Evolutionary conservation across 2,113 vertebrate species (phyloP), one percentile per base, ranked within the genome.

Genomic region (Cephalopterus ornatus): DNA sequence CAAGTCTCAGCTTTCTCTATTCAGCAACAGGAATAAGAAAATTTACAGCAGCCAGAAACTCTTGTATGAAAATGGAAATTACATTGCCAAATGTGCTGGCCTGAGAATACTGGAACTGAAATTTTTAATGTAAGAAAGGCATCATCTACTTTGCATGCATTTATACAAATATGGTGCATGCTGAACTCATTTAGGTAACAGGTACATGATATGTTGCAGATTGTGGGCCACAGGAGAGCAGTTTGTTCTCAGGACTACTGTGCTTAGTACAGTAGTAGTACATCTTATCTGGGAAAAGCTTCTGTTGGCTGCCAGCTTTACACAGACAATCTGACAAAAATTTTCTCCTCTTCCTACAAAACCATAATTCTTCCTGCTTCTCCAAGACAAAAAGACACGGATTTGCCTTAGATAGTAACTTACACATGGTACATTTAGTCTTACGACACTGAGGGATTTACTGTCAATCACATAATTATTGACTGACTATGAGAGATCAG

Each of bases 181-280:
- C 49, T 62, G 70, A 66, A 67, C 8, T 35, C 12, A 8, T 22
- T 20, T 8, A 49, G 37, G 12, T 52, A 41, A 46, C 37, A 74
- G 39, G 30, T 35, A 61, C 1, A 0, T 59, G 49, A 20, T 20
- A 28, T 0, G 0, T 49, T 72, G 67, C 44, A 81, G 63, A 87
- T 63, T 74, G 67, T 73, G 42, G n/a, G 39, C 50, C 76, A 16
- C 26, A 71, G 26, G 55, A 71, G 30, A 12, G 18, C 26, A 50
- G 56, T 70, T 72, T 63, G 42, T 80, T 56, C 62, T 79, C 39
- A 24, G 56, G 23, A 44, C 33, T 56, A 1, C 16, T 23, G 21
- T 59, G 53, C 67, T 73, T 35, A 59, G 56, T 35, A 15, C n/a
- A 59, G 56, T 35, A 59, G 56, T 35, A 35, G 14, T 8, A 26